Percentiles rank a stretch among this genome's conserved stretches.
These are phyloP conservation scores for Sylvicapra grimmia DNA, from an alignment of 2,113 vertebrate species.

Conservation along the genomic window DNA sequence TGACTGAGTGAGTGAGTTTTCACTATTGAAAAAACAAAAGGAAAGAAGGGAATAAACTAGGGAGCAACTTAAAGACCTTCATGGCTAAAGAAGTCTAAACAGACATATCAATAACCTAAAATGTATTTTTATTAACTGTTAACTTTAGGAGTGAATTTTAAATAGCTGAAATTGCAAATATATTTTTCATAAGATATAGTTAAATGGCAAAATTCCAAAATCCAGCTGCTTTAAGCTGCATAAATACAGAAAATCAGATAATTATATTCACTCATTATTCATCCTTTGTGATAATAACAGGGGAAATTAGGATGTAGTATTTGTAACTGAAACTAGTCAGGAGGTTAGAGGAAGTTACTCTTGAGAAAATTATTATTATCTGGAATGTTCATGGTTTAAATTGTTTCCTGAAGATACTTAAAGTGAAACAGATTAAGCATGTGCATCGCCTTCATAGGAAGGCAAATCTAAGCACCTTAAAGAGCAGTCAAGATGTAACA, in stretches of 20 bases:
- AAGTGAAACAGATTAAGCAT: neutral
- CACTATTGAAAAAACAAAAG: neutral
- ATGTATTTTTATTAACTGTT: neutral
- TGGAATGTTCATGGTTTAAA: neutral
- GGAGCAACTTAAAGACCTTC: neutral
- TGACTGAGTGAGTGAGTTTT: neutral
- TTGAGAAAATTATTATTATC: neutral
- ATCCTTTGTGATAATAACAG: neutral
- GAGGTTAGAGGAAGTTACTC: neutral
- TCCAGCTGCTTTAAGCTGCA: neutral
- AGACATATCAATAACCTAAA: neutral
- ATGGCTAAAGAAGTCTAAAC: neutral
- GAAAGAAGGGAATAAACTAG: neutral
- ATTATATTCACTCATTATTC: slow-evolving; percentile 4
- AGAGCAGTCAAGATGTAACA: neutral
- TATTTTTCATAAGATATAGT: neutral
- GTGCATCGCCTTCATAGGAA: neutral
- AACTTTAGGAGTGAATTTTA: neutral
- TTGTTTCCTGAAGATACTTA: neutral
- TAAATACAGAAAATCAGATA: neutral
- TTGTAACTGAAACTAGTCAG: neutral
- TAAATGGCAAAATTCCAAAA: slow-evolving; percentile 9
- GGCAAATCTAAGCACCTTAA: neutral
- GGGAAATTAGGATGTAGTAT: neutral
- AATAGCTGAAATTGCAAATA: neutral